phyloP scores from a whole-genome alignment of 2,888 invertebrate species.

The Omphaloscelis lunosa region DNA sequence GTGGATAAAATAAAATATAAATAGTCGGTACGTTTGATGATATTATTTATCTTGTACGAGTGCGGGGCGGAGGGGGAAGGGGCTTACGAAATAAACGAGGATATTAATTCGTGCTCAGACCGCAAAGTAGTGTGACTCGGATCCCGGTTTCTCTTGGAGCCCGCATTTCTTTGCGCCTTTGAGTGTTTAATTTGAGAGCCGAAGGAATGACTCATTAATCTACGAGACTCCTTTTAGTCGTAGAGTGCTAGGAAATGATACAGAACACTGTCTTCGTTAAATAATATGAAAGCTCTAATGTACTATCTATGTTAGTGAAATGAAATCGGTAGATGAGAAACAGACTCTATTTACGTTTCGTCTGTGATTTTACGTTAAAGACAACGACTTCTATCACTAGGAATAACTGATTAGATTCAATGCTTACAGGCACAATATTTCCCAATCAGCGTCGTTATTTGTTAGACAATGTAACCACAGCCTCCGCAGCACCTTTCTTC shows the following conservation, averaged over 20 bases:
- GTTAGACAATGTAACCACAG: conserved; percentile 21
- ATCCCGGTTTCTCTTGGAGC: conserved; percentile 18
- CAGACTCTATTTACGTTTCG: neutral
- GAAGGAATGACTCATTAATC: conserved; percentile 43
- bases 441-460: conserved; percentile 6
- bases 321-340: conserved; percentile 1
- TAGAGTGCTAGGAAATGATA: conserved; percentile 13
- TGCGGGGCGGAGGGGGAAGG: neutral
- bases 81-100: conserved; percentile 46
- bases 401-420: neutral
- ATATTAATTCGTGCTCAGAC: conserved; percentile 39
- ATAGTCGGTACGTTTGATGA: conserved; percentile 67
- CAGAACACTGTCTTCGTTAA: neutral
- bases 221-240: conserved; percentile 22
- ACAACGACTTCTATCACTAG: neutral
- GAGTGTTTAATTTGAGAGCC: conserved; percentile 29
- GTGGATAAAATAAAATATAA: conserved; percentile 68
- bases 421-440: conserved; percentile 14
- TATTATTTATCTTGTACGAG: conserved; percentile 66
- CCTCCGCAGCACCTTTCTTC: conserved; percentile 6
- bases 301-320: neutral
- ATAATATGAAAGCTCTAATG: neutral
- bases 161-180: conserved; percentile 53
- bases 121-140: conserved; percentile 45
- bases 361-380: neutral